Percentiles rank a stretch among this genome's conserved stretches.
phyloP scores from a whole-genome alignment of 1,140 invertebrate genomes.

The Lamellibrachia luymesi region DNA sequence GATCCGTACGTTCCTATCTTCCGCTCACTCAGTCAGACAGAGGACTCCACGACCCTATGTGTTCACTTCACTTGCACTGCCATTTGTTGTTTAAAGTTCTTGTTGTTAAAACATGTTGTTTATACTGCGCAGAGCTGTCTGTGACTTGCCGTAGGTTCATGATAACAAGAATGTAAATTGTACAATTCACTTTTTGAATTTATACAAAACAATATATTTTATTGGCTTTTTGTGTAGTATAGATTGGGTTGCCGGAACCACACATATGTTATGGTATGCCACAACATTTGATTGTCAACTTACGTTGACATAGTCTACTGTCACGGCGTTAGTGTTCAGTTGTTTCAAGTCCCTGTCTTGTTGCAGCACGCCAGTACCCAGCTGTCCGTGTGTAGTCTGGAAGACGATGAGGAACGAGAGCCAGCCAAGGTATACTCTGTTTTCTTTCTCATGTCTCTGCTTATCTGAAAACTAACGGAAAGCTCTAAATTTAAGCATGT shows the following conservation, averaged over 20 bases:
- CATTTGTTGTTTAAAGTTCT: too few relatives aligned
- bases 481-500: too few relatives aligned
- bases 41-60: too few relatives aligned
- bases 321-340: not conserved
- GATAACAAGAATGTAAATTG: too few relatives aligned
- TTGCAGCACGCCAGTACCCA: slow-evolving; percentile 20
- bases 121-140: too few relatives aligned
- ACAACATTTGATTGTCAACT: not conserved
- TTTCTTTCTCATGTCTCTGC: not conserved
- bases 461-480: too few relatives aligned
- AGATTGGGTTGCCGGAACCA: not conserved
- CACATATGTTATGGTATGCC: not conserved
- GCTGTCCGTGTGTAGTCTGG: slow-evolving; percentile 7
- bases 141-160: too few relatives aligned
- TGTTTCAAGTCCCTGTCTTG: not conserved
- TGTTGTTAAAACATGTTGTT: too few relatives aligned
- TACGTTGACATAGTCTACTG: too few relatives aligned
- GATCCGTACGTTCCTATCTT: not conserved
- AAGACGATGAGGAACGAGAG: slow-evolving; percentile 13
- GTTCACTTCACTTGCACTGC: too few relatives aligned
- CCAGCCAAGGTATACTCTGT: not conserved
- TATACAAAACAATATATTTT: not conserved
- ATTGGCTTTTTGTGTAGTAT: not conserved
- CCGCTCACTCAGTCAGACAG: too few relatives aligned
- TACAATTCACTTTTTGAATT: not conserved